These are phyloP conservation scores for Notamacropus eugenii DNA, from an alignment of 2,797 vertebrate genomes.

Conservation along the genomic window DNA sequence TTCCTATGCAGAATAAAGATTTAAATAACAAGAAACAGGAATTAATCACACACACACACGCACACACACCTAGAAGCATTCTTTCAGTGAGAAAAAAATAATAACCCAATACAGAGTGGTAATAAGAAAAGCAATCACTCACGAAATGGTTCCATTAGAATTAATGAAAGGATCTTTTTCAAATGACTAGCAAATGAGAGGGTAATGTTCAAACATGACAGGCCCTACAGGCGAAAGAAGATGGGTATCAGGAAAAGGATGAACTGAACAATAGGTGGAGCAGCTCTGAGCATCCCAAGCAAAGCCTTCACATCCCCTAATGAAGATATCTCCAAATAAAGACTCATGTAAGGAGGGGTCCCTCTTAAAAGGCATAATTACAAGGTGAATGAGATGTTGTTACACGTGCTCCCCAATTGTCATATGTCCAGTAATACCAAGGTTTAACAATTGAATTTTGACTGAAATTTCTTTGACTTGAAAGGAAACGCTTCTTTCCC, in stretches of 20 bases:
- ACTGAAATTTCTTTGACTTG: neutral
- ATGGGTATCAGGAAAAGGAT: neutral
- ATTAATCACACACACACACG: neutral
- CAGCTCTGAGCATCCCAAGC: neutral
- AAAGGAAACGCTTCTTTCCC: neutral
- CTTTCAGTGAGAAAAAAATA: neutral
- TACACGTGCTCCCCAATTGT: neutral
- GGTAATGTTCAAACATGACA: neutral
- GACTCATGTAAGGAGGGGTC: neutral
- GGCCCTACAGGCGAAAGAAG: neutral
- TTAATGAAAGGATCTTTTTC: constrained; percentile 38
- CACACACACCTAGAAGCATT: neutral
- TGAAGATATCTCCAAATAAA: neutral
- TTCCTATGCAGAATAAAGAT: constrained; percentile 66
- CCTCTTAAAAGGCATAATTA: neutral
- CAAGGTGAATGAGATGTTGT: neutral
- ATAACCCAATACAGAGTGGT: neutral
- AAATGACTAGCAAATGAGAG: neutral
- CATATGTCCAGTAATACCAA: neutral
- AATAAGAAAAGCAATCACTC: neutral
- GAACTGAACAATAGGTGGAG: neutral
- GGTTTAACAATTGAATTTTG: neutral
- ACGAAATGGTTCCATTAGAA: constrained; percentile 1
- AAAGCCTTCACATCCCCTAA: neutral
- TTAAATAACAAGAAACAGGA: constrained; percentile 55